Evolutionary conservation across 2,888 invertebrate genomes (phyloP).

Genomic region (Andrena praecox): DNA sequence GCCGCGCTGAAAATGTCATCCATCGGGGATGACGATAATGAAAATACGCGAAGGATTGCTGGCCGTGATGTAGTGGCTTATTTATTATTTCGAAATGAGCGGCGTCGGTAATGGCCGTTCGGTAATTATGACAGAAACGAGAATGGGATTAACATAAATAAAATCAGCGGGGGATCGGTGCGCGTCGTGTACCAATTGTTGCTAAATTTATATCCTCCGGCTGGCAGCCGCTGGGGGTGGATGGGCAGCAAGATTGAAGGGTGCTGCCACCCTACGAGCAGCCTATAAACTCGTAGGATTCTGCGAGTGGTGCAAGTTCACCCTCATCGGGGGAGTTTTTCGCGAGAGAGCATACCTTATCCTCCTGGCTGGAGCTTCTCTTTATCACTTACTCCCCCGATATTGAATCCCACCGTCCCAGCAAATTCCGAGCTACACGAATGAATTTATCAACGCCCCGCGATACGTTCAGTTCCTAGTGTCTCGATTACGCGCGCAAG

Average conservation of each 20-base stretch:
- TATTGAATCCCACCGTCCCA: constrained; percentile 27
- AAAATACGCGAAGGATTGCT: constrained; percentile 4
- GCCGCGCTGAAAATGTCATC: constrained; percentile 25
- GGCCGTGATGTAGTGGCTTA: neutral
- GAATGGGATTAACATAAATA: neutral
- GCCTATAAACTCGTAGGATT: constrained; percentile 72
- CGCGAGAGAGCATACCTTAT: constrained; percentile 56
- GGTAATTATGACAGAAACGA: constrained; percentile 5
- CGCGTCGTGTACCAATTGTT: constrained; percentile 4
- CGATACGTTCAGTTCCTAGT: constrained; percentile 5
- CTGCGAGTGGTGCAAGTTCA: constrained; percentile 64
- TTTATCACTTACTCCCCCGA: constrained; percentile 47
- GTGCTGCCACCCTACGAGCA: constrained; percentile 81
- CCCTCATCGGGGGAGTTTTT: constrained; percentile 60
- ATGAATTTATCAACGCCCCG: constrained; percentile 45
- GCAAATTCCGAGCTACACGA: constrained; percentile 8
- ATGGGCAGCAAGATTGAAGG: constrained; percentile 65
- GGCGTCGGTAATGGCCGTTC: neutral
- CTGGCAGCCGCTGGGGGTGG: constrained; percentile 24
- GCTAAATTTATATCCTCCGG: constrained; percentile 4
- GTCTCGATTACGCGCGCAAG: neutral
- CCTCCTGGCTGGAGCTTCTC: constrained; percentile 47
- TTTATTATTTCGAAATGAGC: neutral
- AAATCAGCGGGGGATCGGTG: neutral
- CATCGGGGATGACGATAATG: neutral